These are phyloP conservation scores for Agrypnus murinus DNA, from an alignment of 2,888 invertebrate species.

Conservation along the genomic window DNA sequence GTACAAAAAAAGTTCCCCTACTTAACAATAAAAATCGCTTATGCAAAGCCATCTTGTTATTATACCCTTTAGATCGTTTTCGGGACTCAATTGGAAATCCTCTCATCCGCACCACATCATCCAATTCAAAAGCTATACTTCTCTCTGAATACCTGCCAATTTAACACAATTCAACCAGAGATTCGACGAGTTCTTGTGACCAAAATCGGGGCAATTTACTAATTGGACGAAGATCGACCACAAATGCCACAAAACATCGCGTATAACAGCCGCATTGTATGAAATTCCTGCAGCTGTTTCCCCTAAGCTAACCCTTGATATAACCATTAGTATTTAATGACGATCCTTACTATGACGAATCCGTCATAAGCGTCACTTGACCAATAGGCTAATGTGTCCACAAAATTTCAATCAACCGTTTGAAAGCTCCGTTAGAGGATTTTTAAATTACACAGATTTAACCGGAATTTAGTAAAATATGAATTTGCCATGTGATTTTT, in stretches of 20 bases:
- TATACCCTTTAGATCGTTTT: conserved; percentile 19
- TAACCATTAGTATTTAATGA: conserved; percentile 26
- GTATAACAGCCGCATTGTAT: conserved; percentile 10
- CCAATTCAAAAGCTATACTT: conserved; percentile 20
- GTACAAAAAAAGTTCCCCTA: neutral
- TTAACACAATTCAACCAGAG: conserved; percentile 27
- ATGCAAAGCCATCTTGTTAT: conserved; percentile 21
- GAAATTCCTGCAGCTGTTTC: conserved; percentile 35
- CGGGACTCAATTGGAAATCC: conserved; percentile 25
- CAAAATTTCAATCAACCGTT: neutral
- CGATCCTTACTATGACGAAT: conserved; percentile 4
- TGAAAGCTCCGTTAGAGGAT: neutral
- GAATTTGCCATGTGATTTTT: too few species aligned
- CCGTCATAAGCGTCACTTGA: conserved; percentile 13
- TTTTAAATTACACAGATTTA: neutral
- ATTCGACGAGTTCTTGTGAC: conserved; percentile 29
- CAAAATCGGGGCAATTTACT: conserved; percentile 41
- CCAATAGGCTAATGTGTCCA: conserved; percentile 10
- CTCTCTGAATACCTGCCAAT: conserved; percentile 41
- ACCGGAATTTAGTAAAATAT: neutral
- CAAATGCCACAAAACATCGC: conserved; percentile 25
- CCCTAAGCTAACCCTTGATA: conserved; percentile 26
- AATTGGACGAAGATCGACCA: conserved; percentile 39
- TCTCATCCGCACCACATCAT: conserved; percentile 9
- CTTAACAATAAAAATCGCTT: conserved; percentile 12